A percentile compares a stretch with the other conserved stretches of the same genome.
phyloP scores from a whole-genome alignment of 2,888 invertebrate genomes.

The Pollenia angustigena region DNA sequence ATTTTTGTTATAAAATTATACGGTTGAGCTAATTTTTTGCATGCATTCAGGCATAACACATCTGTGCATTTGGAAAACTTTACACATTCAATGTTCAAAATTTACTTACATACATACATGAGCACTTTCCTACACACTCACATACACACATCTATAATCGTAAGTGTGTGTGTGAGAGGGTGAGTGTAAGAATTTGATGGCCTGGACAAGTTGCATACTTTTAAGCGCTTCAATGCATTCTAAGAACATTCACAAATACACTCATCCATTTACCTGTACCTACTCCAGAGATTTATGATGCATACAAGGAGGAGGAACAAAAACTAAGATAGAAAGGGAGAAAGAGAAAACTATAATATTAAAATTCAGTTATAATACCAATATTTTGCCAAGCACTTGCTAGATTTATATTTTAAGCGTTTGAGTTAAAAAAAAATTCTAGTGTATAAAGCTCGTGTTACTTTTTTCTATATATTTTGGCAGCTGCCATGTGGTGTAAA shows the following conservation, averaged over 20 bases:
- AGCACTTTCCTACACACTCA: neutral
- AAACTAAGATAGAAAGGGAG: neutral
- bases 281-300: slow-evolving; percentile 66
- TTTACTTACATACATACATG: slow-evolving; percentile 9
- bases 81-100: slow-evolving; percentile 37
- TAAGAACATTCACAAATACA: slow-evolving; percentile 36
- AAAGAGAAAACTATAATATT: slow-evolving; percentile 1
- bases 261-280: slow-evolving; percentile 40
- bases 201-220: slow-evolving; percentile 66
- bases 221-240: slow-evolving; percentile 53
- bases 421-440: slow-evolving; percentile 21
- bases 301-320: slow-evolving; percentile 31
- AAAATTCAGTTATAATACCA: slow-evolving; percentile 18
- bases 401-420: slow-evolving; percentile 5
- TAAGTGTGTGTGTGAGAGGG: neutral
- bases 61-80: slow-evolving; percentile 43
- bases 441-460: neutral
- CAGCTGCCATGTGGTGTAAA: slow-evolving; percentile 64
- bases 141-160: neutral
- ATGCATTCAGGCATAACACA: slow-evolving; percentile 52
- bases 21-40: slow-evolving; percentile 48
- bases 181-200: slow-evolving; percentile 45
- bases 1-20: slow-evolving; percentile 56
- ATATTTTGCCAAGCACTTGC: slow-evolving; percentile 41
- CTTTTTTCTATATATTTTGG: slow-evolving; percentile 26